A percentile compares a stretch with the other conserved stretches of the same genome.
phyloP scores from a whole-genome alignment of 2,113 vertebrate genomes.

The Campylorhamphus procurvoides region DNA sequence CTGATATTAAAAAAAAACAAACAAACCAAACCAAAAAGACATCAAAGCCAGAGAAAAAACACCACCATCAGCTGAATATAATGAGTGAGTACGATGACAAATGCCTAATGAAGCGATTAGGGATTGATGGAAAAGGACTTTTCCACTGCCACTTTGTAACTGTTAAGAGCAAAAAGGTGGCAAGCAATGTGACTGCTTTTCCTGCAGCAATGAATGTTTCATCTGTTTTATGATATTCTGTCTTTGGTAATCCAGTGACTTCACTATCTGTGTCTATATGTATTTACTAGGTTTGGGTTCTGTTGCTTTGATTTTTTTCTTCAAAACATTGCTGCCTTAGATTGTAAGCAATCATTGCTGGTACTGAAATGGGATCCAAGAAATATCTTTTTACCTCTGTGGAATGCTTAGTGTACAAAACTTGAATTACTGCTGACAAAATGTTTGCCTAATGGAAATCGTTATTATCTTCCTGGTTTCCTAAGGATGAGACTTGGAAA shows the following conservation, averaged over 20 bases:
- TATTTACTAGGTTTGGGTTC: not conserved
- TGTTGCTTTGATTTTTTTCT: not conserved
- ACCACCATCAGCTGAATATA: not conserved
- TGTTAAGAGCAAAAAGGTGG: not conserved
- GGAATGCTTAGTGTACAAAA: slow-evolving; percentile 36
- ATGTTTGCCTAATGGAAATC: slow-evolving; percentile 49
- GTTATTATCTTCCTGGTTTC: slow-evolving; percentile 42
- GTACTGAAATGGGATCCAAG: slow-evolving; percentile 37
- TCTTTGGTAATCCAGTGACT: not conserved
- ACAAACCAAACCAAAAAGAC: not conserved
- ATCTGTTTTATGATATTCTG: not conserved
- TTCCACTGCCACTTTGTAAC: not conserved
- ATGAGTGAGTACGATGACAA: not conserved
- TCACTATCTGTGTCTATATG: rapidly evolving
- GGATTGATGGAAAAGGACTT: not conserved
- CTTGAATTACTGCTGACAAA: slow-evolving; percentile 63
- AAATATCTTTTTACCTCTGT: slow-evolving; percentile 27
- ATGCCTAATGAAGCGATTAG: not conserved
- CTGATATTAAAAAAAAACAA: not conserved
- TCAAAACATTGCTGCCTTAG: not conserved
- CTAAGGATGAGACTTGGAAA: slow-evolving; percentile 18
- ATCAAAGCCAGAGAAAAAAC: not conserved
- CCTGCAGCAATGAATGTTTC: not conserved
- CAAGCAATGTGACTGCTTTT: not conserved
- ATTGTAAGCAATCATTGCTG: slow-evolving; percentile 23